Conservation (phyloP, 2,797 vertebrate genomes). For the Poecilia velifera region DNA sequence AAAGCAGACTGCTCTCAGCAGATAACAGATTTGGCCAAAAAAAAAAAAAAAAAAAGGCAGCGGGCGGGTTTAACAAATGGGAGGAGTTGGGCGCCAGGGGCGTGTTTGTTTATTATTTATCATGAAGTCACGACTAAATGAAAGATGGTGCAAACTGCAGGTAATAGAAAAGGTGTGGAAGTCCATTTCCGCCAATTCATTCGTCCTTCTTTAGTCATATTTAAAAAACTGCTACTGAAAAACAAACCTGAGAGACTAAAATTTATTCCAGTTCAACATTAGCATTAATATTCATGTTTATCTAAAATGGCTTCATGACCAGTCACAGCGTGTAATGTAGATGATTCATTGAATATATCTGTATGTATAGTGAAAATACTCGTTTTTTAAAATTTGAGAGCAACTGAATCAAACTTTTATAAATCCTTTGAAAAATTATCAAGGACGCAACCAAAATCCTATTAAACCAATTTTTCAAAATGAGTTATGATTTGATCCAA, state of each 20-base stretch:
- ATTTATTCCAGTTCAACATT: not conserved
- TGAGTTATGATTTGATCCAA: not conserved
- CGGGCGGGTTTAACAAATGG: conserved; percentile 72
- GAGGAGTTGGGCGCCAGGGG: conserved; percentile 59
- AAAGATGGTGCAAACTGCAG: conserved; percentile 10
- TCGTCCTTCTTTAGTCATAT: not conserved
- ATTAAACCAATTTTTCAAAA: not conserved
- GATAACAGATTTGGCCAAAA: conserved; percentile 35
- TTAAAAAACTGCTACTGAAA: not conserved
- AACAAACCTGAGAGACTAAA: not conserved
- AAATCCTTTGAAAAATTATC: not conserved
- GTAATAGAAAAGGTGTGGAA: not conserved
- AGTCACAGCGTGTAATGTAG: not conserved
- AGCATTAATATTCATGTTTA: too few relatives aligned
- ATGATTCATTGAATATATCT: not conserved
- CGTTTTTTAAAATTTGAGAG: not conserved
- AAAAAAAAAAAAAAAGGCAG: conserved; percentile 19
- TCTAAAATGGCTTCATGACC: not conserved
- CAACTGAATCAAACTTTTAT: not conserved
- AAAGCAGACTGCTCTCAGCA: conserved; percentile 33
- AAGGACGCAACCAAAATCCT: not conserved
- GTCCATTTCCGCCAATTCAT: not conserved
- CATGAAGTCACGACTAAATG: conserved; percentile 48
- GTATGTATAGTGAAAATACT: not conserved
- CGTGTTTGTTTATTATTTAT: conserved; percentile 24